Evolutionary conservation across 2,888 invertebrate genomes (phyloP).

Genomic region (Portevinia maculata): DNA sequence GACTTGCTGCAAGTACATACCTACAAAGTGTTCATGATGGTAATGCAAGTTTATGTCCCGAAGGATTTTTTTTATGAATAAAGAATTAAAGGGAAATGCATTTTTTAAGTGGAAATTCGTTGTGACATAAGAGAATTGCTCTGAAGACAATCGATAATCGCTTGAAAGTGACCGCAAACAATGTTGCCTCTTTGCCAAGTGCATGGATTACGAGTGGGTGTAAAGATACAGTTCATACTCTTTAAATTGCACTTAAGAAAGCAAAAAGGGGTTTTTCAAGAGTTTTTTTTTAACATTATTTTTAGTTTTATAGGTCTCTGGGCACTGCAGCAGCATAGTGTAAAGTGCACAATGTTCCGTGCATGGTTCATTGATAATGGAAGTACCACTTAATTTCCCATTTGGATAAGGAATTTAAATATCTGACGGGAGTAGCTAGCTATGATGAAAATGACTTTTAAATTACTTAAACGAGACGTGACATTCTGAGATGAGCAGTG

Average conservation of each 20-base stretch:
- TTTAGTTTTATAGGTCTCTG: slow-evolving; percentile 49
- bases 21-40: neutral
- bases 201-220: neutral
- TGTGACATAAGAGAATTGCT: slow-evolving; percentile 43
- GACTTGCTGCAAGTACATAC: too few relatives aligned
- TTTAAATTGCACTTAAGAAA: slow-evolving; percentile 56
- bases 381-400: slow-evolving; percentile 74
- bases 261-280: slow-evolving; percentile 50
- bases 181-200: slow-evolving; percentile 60
- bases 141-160: slow-evolving; percentile 68
- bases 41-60: slow-evolving; percentile 40
- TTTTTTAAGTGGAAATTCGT: slow-evolving; percentile 37
- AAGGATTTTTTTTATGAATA: slow-evolving; percentile 41
- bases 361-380: slow-evolving; percentile 72
- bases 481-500: slow-evolving; percentile 51
- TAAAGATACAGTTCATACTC: slow-evolving; percentile 12
- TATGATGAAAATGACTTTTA: slow-evolving; percentile 63
- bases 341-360: slow-evolving; percentile 23
- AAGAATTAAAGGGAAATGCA: slow-evolving; percentile 34
- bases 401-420: slow-evolving; percentile 73
- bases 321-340: slow-evolving; percentile 14
- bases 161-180: slow-evolving; percentile 69
- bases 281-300: neutral
- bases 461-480: slow-evolving; percentile 70
- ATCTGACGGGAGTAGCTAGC: slow-evolving; percentile 57